Conservation (phyloP, 2,113 vertebrate species). For the Pedionomus torquatus region DNA sequence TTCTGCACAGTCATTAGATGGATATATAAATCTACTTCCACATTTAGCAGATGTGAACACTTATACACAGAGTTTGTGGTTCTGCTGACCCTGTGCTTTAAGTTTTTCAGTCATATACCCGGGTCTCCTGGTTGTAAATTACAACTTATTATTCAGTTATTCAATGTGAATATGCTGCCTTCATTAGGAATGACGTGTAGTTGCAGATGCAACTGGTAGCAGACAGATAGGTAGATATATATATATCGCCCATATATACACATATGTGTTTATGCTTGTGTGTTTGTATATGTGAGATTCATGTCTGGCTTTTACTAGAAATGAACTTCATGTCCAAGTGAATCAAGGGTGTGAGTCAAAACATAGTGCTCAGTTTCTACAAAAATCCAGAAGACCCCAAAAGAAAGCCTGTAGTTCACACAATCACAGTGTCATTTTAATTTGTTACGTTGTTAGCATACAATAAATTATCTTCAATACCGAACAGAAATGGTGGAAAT, state of each 20-base stretch:
- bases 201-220: neutral
- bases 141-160: neutral
- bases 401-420: neutral
- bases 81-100: neutral
- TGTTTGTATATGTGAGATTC: neutral
- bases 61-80: neutral
- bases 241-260: neutral
- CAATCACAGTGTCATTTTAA: neutral
- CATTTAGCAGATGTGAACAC: neutral
- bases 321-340: neutral
- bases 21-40: neutral
- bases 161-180: neutral
- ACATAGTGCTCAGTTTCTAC: neutral
- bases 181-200: neutral
- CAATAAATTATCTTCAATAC: neutral
- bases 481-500: neutral
- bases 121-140: neutral
- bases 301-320: neutral
- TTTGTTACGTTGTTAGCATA: neutral
- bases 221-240: neutral
- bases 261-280: neutral
- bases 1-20: neutral
- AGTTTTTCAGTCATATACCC: neutral
- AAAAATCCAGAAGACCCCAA: neutral
- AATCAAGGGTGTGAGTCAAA: neutral